Evolutionary conservation across 2,797 vertebrate species (phyloP).

Genomic region (Champsocephalus esox): DNA sequence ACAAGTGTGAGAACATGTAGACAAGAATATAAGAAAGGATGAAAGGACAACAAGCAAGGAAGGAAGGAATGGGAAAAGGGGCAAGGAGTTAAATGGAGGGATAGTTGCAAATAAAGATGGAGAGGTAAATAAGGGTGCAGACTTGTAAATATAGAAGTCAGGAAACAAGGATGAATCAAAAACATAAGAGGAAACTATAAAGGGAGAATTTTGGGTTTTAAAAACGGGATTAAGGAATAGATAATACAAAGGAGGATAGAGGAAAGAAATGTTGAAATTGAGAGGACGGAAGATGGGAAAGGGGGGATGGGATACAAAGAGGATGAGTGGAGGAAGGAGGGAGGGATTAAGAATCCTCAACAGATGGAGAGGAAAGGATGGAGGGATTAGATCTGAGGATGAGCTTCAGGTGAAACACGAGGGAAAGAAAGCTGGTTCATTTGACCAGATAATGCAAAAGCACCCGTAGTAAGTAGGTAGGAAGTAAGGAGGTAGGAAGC

Average conservation of each 20-base stretch:
- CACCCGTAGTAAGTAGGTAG: too few relatives aligned
- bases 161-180: background rate
- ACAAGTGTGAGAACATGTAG: background rate
- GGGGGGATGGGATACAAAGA: background rate
- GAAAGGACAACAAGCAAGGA: background rate
- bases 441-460: too few relatives aligned
- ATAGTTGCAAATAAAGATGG: too few relatives aligned
- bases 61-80: too few relatives aligned
- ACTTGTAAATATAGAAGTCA: background rate
- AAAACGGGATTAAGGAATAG: background rate
- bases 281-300: background rate
- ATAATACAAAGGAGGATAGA: background rate
- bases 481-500: too few relatives aligned
- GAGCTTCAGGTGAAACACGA: background rate
- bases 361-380: constrained; percentile 11
- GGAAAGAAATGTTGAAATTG: background rate
- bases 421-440: background rate
- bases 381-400: constrained; percentile 13
- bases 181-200: too few relatives aligned
- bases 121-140: background rate
- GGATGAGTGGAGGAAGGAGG: background rate
- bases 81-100: too few relatives aligned
- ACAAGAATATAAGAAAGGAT: constrained; percentile 4
- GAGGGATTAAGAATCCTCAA: constrained; percentile 8
- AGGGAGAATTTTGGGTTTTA: too few relatives aligned